Conservation (phyloP, 1,140 invertebrate genomes). For the Zaprionus inermis region DNA sequence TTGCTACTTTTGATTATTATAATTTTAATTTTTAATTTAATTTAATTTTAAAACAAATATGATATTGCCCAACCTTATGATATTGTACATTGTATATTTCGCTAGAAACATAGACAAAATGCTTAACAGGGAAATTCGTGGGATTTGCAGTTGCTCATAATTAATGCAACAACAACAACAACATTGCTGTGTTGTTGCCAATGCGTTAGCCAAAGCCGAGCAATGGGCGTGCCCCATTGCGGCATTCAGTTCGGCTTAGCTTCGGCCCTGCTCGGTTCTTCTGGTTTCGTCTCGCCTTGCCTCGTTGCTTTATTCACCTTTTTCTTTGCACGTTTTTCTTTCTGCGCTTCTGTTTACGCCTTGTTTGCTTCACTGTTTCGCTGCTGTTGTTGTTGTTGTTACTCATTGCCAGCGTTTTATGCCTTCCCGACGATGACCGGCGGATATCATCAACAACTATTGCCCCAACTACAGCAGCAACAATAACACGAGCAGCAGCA, state of each 20-base stretch:
- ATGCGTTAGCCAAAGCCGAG: slow-evolving; percentile 5
- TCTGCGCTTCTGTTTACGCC: slow-evolving; percentile 43
- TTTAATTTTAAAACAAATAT: too few relatives aligned
- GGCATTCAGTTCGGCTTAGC: too few relatives aligned
- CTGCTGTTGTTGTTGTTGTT: slow-evolving; percentile 25
- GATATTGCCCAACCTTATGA: too few relatives aligned
- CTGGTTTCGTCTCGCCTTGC: not conserved
- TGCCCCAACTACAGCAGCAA: slow-evolving; percentile 21
- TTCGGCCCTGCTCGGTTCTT: too few relatives aligned
- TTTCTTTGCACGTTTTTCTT: slow-evolving; percentile 6
- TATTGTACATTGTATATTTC: too few relatives aligned
- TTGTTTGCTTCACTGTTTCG: slow-evolving; percentile 35
- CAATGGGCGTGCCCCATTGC: slow-evolving; percentile 5
- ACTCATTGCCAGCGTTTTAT: slow-evolving; percentile 51
- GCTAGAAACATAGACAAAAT: too few relatives aligned
- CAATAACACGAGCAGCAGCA: slow-evolving; percentile 3
- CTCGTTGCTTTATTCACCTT: slow-evolving; percentile 1
- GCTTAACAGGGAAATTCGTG: too few relatives aligned
- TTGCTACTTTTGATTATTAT: too few relatives aligned
- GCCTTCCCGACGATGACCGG: slow-evolving; percentile 54
- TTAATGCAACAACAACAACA: slow-evolving; percentile 18
- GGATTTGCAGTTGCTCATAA: not conserved
- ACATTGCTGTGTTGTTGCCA: not conserved
- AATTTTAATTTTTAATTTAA: too few relatives aligned
- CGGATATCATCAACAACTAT: slow-evolving; percentile 66